Conservation (phyloP, 2,113 vertebrate genomes). For the Toxotes chatareus region DNA sequence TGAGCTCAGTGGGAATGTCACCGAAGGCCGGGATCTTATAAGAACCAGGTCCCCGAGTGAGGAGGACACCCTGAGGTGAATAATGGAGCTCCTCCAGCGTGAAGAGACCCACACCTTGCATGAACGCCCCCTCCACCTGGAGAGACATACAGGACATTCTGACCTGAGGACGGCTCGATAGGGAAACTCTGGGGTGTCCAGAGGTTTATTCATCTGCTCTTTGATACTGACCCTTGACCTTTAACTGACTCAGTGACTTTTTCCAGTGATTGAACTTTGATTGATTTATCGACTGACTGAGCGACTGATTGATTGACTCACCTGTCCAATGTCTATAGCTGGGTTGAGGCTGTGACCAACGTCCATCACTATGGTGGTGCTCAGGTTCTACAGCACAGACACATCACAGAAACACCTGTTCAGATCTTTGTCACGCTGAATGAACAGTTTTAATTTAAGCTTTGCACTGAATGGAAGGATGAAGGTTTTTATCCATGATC, state of each 20-base stretch:
- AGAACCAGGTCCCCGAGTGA: conserved; percentile 93
- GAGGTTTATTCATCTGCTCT: no score
- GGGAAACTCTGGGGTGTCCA: no score
- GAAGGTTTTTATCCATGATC: no score
- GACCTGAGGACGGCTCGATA: not conserved
- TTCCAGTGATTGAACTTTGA: no score
- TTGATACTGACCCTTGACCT: no score
- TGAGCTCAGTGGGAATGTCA: conserved; percentile 90
- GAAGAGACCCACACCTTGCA: conserved; percentile 95
- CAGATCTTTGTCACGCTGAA: no score
- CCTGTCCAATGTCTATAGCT: conserved; percentile 97
- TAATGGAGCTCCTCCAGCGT: conserved; percentile 95
- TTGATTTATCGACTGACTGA: not conserved
- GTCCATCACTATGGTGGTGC: conserved; percentile 96
- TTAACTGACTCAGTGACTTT: no score
- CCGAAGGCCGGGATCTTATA: conserved; percentile 97
- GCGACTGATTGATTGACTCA: conserved; percentile 50
- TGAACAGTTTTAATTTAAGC: no score
- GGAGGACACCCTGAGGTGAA: conserved; percentile 89
- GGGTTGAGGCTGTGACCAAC: conserved; percentile 96
- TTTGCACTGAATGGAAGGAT: no score
- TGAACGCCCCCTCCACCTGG: conserved; percentile 94
- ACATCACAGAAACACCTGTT: no score
- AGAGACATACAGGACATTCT: not conserved
- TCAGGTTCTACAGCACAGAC: conserved; percentile 87